phyloP scores from a whole-genome alignment of 2,797 vertebrate species.

The Siniperca obscura region DNA sequence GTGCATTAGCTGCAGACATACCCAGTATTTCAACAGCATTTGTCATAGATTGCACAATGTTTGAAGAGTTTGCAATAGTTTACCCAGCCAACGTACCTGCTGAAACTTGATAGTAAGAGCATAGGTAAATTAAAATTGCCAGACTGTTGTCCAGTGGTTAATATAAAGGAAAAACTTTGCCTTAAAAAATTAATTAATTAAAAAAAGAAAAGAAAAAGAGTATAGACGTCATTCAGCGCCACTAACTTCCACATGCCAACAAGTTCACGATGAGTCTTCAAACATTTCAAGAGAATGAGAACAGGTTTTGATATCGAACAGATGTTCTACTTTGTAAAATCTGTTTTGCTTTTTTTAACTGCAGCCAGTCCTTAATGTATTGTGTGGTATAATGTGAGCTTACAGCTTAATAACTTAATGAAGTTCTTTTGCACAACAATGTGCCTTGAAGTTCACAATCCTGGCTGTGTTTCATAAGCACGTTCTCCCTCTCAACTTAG shows the following conservation, averaged over 20 bases:
- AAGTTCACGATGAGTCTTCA: not conserved
- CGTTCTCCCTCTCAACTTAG: conserved; percentile 5
- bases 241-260: conserved; percentile 1
- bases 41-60: conserved; percentile 60
- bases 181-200: not conserved
- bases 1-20: conserved; percentile 37
- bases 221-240: no score
- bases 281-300: not conserved
- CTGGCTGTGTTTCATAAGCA: conserved; percentile 23
- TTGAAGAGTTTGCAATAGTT: conserved; percentile 47
- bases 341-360: conserved; percentile 1
- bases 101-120: conserved; percentile 47
- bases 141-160: not conserved
- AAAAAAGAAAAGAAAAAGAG: no score
- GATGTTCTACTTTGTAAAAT: not conserved
- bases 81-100: conserved; percentile 31
- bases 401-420: conserved; percentile 16
- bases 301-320: not conserved
- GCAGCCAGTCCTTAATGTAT: conserved; percentile 4
- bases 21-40: conserved; percentile 29
- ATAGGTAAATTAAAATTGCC: not conserved
- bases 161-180: conserved; percentile 3
- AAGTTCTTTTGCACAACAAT: conserved; percentile 22
- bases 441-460: conserved; percentile 17
- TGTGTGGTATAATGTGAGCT: not conserved